A percentile compares a stretch with the other conserved stretches of the same genome.
Evolutionary conservation across 2,797 vertebrate genomes (phyloP).

Genomic region (Myotis pilosus): DNA sequence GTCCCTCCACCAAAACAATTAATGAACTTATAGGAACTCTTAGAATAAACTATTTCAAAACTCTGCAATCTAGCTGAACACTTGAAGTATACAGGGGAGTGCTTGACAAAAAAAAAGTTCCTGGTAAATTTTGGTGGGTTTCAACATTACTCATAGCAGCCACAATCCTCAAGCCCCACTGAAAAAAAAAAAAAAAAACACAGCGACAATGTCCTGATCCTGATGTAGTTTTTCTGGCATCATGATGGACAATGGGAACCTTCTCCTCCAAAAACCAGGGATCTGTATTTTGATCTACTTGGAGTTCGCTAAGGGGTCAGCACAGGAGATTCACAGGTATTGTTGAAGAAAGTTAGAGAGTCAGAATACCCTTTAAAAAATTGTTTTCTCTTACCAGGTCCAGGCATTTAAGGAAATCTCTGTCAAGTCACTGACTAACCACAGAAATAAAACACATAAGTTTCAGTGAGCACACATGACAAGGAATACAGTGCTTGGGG

Average conservation of each 20-base stretch:
- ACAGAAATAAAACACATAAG: background rate
- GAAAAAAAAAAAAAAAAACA: background rate
- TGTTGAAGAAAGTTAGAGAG: background rate
- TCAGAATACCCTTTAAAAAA: background rate
- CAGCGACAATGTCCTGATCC: background rate
- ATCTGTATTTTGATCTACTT: conserved; percentile 3
- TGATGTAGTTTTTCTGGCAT: background rate
- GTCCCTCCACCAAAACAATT: background rate
- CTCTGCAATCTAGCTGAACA: background rate
- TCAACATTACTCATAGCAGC: background rate
- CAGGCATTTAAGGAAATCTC: background rate
- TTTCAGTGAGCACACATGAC: background rate
- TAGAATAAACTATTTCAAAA: conserved; percentile 30
- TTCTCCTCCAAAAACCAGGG: background rate
- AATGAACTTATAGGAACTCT: background rate
- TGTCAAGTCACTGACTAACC: background rate
- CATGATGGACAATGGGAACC: background rate
- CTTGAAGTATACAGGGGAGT: background rate
- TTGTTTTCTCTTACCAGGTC: background rate
- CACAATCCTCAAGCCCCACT: background rate
- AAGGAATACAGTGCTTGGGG: background rate
- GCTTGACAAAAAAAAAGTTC: background rate
- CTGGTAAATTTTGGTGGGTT: background rate
- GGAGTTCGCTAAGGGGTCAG: background rate
- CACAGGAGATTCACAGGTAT: background rate